These are phyloP conservation scores for Mus pahari DNA, from an alignment of 2,113 vertebrate species.

Conservation along the genomic window DNA sequence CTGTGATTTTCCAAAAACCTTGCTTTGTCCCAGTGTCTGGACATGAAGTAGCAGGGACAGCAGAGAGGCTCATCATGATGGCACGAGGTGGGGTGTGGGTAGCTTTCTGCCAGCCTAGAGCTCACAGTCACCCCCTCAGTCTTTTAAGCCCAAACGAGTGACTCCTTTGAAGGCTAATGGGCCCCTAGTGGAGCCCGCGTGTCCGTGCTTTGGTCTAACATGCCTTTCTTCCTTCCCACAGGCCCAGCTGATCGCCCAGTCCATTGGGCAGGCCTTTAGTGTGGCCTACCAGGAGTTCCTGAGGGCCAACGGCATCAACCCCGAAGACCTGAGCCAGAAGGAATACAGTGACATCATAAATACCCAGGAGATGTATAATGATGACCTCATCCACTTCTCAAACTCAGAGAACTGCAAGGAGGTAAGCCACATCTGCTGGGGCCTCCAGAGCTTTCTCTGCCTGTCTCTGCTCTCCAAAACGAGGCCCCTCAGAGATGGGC, in stretches of 20 bases:
- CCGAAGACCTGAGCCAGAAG: slow-evolving; percentile 99
- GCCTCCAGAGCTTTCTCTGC: fast-evolving
- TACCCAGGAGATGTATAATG: slow-evolving; percentile 99
- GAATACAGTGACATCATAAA: slow-evolving; percentile 99
- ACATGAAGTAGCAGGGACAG: background rate
- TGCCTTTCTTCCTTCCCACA: slow-evolving; percentile 69
- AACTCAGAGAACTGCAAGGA: slow-evolving; percentile 99
- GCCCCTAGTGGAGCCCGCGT: background rate
- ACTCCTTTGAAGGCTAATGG: background rate
- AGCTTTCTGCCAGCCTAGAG: background rate
- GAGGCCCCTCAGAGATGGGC: background rate
- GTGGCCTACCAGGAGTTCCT: slow-evolving; percentile 99
- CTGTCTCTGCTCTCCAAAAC: fast-evolving
- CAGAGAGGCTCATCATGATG: background rate
- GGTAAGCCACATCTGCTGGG: slow-evolving; percentile 84
- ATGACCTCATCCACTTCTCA: slow-evolving; percentile 99
- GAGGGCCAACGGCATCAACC: slow-evolving; percentile 98
- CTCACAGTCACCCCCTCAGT: background rate
- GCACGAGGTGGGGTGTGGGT: too few species aligned
- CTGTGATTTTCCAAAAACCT: background rate
- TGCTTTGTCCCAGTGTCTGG: background rate
- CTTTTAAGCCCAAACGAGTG: background rate
- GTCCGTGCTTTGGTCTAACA: background rate
- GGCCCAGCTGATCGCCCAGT: slow-evolving; percentile 99
- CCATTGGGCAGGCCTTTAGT: slow-evolving; percentile 99